Evolutionary conservation across 1,140 invertebrate genomes (phyloP).

Genomic region (Muscidifurax raptorellus): DNA sequence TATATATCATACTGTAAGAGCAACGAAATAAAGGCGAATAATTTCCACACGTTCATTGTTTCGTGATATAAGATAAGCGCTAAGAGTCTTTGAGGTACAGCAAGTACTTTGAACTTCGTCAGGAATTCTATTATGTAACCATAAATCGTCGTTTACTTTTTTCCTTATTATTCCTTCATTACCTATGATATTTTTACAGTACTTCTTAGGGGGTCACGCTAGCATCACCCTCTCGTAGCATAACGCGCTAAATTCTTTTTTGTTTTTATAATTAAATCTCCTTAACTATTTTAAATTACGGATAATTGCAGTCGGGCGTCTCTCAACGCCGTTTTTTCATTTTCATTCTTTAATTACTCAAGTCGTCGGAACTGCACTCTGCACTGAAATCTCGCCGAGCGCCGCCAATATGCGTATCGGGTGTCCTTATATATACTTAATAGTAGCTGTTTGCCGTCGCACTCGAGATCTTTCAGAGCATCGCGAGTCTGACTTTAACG

Average conservation of each 20-base stretch:
- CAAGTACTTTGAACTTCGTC: constrained; percentile 54
- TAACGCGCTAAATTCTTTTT: constrained; percentile 25
- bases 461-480: neutral
- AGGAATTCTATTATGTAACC: constrained; percentile 45
- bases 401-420: too few species aligned
- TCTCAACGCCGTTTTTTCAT: constrained; percentile 14
- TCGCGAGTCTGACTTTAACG: constrained; percentile 1
- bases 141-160: neutral
- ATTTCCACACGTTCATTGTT: constrained; percentile 13
- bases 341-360: neutral
- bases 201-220: constrained; percentile 29
- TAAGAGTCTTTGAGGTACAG: constrained; percentile 52
- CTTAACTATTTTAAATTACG: constrained; percentile 50
- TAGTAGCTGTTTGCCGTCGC: too few species aligned
- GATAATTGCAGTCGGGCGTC: constrained; percentile 30
- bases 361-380: neutral
- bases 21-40: constrained; percentile 1
- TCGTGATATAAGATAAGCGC: constrained; percentile 23
- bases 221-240: neutral
- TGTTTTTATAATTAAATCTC: constrained; percentile 37
- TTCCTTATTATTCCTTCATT: neutral
- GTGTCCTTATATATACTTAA: too few species aligned
- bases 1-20: neutral
- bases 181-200: constrained; percentile 46
- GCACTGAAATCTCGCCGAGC: neutral